phyloP scores from a whole-genome alignment of 2,797 vertebrate genomes.

The Micropoecilia bifurca region DNA sequence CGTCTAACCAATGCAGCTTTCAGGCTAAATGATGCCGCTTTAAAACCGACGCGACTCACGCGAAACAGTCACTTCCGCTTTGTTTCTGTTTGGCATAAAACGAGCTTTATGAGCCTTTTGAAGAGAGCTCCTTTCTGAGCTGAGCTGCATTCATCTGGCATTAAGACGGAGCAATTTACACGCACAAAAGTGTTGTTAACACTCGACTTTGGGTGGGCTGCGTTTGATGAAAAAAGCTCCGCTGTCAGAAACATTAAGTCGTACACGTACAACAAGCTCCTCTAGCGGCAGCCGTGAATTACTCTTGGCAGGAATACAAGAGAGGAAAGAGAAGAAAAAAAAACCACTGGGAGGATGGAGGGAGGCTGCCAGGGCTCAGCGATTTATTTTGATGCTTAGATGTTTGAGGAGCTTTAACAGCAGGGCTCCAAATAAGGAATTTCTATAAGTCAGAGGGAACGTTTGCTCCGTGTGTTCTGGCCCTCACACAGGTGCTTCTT shows the following conservation, averaged over 20 bases:
- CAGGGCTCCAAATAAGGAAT: slow-evolving; percentile 59
- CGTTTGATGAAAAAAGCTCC: slow-evolving; percentile 40
- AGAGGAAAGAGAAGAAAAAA: slow-evolving; percentile 26
- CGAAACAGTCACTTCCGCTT: slow-evolving; percentile 31
- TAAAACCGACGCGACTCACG: slow-evolving; percentile 2
- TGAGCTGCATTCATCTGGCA: slow-evolving; percentile 37
- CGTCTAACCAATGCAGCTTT: slow-evolving; percentile 27
- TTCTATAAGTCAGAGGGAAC: slow-evolving; percentile 48
- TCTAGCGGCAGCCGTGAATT: slow-evolving; percentile 52
- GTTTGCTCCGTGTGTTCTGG: slow-evolving; percentile 47
- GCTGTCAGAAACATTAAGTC: slow-evolving; percentile 57
- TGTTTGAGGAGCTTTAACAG: slow-evolving; percentile 25
- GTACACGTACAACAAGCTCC: slow-evolving; percentile 51
- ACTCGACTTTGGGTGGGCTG: slow-evolving; percentile 54
- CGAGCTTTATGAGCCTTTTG: slow-evolving; percentile 32
- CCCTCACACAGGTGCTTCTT: slow-evolving; percentile 49
- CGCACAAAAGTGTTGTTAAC: slow-evolving; percentile 41
- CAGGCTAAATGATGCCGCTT: neutral
- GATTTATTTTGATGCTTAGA: slow-evolving; percentile 39
- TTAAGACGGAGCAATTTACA: slow-evolving; percentile 50
- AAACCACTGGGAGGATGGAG: slow-evolving; percentile 22
- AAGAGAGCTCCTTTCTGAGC: slow-evolving; percentile 43
- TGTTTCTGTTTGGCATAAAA: slow-evolving; percentile 42
- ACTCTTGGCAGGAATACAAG: slow-evolving; percentile 45
- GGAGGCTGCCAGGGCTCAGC: slow-evolving; percentile 13